A percentile compares a stretch with the other conserved stretches of the same genome.
These are phyloP conservation scores for Cinclus mexicanus DNA, from an alignment of 2,113 vertebrate genomes.

Conservation along the genomic window DNA sequence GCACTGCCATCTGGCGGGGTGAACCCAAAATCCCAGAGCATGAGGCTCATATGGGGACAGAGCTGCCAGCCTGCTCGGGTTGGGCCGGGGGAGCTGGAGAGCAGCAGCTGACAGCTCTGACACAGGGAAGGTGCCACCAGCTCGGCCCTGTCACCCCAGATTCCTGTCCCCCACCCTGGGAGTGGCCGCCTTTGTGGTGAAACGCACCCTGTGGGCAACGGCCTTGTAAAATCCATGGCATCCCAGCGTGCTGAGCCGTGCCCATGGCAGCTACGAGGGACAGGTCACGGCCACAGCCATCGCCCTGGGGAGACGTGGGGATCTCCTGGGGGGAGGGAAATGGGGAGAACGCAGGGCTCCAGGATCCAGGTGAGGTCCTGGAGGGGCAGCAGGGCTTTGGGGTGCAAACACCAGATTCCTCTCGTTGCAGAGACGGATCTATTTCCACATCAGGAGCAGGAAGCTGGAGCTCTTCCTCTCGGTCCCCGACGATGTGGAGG, in stretches of 20 bases:
- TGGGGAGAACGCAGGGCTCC: accelerated
- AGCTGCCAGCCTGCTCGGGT: not conserved
- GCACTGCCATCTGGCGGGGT: accelerated
- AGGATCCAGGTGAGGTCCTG: not conserved
- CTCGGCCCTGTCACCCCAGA: not conserved
- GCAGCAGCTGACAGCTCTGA: not conserved
- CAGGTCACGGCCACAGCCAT: not conserved
- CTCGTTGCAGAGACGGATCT: constrained; percentile 78
- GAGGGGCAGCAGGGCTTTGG: not conserved
- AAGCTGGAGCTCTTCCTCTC: constrained; percentile 80
- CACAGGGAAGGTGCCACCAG: not conserved
- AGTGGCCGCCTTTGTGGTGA: not conserved
- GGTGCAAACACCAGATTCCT: not conserved
- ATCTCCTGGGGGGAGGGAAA: not conserved
- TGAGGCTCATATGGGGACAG: accelerated
- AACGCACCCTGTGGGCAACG: not conserved
- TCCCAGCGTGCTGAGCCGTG: accelerated
- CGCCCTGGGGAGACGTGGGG: not conserved
- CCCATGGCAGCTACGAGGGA: not conserved
- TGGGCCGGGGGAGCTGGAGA: not conserved
- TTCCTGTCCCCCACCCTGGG: not conserved
- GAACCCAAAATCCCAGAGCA: not conserved
- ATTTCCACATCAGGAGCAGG: constrained; percentile 84
- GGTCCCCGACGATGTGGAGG: constrained; percentile 83
- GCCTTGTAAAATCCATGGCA: not conserved